These are phyloP conservation scores for Micrasema minimum DNA, from an alignment of 1,140 invertebrate genomes.

Conservation along the genomic window DNA sequence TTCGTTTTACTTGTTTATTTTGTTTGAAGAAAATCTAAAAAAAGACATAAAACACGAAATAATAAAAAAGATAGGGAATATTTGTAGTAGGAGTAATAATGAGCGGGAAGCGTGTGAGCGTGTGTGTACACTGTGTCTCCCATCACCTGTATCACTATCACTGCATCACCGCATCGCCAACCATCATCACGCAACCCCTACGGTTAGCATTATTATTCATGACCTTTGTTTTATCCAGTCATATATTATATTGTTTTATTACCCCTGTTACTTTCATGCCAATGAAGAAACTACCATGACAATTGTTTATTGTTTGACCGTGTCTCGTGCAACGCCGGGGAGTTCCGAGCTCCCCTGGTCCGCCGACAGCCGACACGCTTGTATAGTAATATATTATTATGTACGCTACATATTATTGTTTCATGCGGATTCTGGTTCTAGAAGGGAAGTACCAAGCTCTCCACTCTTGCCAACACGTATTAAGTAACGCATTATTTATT, in stretches of 20 bases:
- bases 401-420: not conserved
- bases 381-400: not conserved
- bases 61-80: slow-evolving; percentile 49
- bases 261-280: slow-evolving; percentile 36
- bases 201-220: slow-evolving; percentile 27
- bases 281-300: slow-evolving; percentile 38
- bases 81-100: slow-evolving; percentile 49
- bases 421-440: not conserved
- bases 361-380: not conserved
- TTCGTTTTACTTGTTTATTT: slow-evolving; percentile 32
- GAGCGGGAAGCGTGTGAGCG: slow-evolving; percentile 1
- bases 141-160: not conserved
- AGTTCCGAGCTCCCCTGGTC: too few species aligned
- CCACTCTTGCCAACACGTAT: slow-evolving; percentile 30
- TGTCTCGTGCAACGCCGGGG: too few species aligned
- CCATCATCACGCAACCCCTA: slow-evolving; percentile 5
- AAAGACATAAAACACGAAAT: slow-evolving; percentile 51
- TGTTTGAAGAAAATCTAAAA: slow-evolving; percentile 48
- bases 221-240: slow-evolving; percentile 20
- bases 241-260: not conserved
- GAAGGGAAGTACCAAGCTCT: not conserved
- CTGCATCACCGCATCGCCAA: not conserved
- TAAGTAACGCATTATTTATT: slow-evolving; percentile 10
- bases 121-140: not conserved
- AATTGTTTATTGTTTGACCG: slow-evolving; percentile 2